phyloP scores from a whole-genome alignment of 2,888 invertebrate genomes.

The Octodonta nipae region DNA sequence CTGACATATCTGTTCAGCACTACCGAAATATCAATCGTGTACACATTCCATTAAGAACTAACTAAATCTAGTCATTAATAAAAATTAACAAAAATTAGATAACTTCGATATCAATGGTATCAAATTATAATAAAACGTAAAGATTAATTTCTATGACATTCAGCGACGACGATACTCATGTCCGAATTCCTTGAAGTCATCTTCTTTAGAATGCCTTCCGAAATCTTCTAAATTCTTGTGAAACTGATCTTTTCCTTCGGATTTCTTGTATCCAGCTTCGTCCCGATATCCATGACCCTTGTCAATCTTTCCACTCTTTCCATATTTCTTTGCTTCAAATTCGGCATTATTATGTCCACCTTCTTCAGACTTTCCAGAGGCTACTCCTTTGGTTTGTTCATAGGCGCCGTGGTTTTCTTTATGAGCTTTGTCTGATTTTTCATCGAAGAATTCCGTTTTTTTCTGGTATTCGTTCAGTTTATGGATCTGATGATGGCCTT shows the following conservation, averaged over 20 bases:
- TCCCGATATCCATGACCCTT: conserved; percentile 61
- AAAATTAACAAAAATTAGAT: too few relatives aligned
- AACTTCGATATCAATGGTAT: too few relatives aligned
- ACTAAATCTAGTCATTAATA: too few relatives aligned
- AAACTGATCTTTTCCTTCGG: conserved; percentile 38
- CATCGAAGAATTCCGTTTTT: conserved; percentile 67
- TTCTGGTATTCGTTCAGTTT: conserved; percentile 71
- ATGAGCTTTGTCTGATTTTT: conserved; percentile 61
- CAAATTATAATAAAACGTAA: too few relatives aligned
- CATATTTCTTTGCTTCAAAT: conserved; percentile 36
- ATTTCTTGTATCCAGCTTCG: conserved; percentile 58
- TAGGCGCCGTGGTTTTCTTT: conserved; percentile 64
- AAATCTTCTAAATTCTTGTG: conserved; percentile 22
- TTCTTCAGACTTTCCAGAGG: conserved; percentile 10
- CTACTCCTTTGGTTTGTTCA: conserved; percentile 34
- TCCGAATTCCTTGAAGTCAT: conserved; percentile 49
- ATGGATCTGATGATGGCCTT: conserved; percentile 67
- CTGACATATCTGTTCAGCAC: too few relatives aligned
- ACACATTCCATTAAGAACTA: too few relatives aligned
- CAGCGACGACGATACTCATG: too few relatives aligned
- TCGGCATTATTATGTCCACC: conserved; percentile 13
- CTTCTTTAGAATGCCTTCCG: conserved; percentile 58
- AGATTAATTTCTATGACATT: too few relatives aligned
- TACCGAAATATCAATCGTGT: too few relatives aligned
- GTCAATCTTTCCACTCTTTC: conserved; percentile 58